These are phyloP conservation scores for Eumeta japonica DNA, from an alignment of 1,140 invertebrate genomes.

Conservation along the genomic window DNA sequence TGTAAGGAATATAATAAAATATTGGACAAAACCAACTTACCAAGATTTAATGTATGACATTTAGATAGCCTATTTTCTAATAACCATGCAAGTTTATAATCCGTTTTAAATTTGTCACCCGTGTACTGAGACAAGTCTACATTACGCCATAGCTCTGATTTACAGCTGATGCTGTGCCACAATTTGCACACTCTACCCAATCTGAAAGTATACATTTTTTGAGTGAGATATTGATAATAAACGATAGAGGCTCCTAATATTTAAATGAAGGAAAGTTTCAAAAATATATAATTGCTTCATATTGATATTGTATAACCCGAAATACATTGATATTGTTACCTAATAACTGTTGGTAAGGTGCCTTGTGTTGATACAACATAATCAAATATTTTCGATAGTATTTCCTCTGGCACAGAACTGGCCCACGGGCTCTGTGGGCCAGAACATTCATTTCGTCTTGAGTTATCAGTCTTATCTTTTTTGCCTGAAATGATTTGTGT, in stretches of 20 bases:
- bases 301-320: no score
- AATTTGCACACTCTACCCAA: conserved; percentile 72
- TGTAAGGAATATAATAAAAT: no score
- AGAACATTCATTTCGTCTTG: conserved; percentile 24
- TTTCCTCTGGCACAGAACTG: conserved; percentile 59
- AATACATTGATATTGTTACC: no score
- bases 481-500: conserved; percentile 43
- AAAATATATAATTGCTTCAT: no score
- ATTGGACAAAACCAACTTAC: conserved; percentile 57
- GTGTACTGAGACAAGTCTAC: conserved; percentile 75
- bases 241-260: no score
- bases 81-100: conserved; percentile 72
- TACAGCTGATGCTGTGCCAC: conserved; percentile 69
- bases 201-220: no score
- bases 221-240: no score
- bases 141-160: conserved; percentile 70
- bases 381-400: conserved; percentile 71
- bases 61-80: conserved; percentile 70
- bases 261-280: no score
- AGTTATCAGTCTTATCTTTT: conserved; percentile 51
- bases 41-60: conserved; percentile 74
- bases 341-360: conserved; percentile 69
- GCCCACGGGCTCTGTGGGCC: conserved; percentile 47
- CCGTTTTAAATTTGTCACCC: conserved; percentile 70
- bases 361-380: conserved; percentile 66